Conservation (phyloP, 1,140 invertebrate species). For the fruit fly (Drosophila melanogaster) region Release_6_plus_ISO1_MT NT_033779.5:19386501-19387000, state of each 20-base stretch:
- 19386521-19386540: slow-evolving; percentile 14
- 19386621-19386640: slow-evolving; percentile 11
- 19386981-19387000: slow-evolving; percentile 59
- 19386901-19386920: slow-evolving; percentile 59
- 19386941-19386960: slow-evolving; percentile 43
- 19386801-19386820: slow-evolving; percentile 10
- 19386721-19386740: too few relatives aligned
- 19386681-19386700: not conserved
- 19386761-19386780: slow-evolving; percentile 28
- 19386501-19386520: slow-evolving; percentile 5
- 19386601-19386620: slow-evolving; percentile 35
- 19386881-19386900: slow-evolving; percentile 1
- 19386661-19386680: too few relatives aligned
- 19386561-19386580: slow-evolving; percentile 45
- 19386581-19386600: slow-evolving; percentile 29
- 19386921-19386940: slow-evolving; percentile 1
- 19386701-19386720: too few relatives aligned
- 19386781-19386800: slow-evolving; percentile 47
- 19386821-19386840: slow-evolving; percentile 20
- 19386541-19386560: slow-evolving; percentile 17
- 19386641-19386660: slow-evolving; percentile 25
- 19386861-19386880: slow-evolving; percentile 2
- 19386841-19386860: slow-evolving; percentile 22
- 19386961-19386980: slow-evolving; percentile 4
- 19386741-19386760: slow-evolving; percentile 22